These are phyloP conservation scores for Gymnocephalus cernua DNA, from an alignment of 2,113 vertebrate species.

Conservation along the genomic window DNA sequence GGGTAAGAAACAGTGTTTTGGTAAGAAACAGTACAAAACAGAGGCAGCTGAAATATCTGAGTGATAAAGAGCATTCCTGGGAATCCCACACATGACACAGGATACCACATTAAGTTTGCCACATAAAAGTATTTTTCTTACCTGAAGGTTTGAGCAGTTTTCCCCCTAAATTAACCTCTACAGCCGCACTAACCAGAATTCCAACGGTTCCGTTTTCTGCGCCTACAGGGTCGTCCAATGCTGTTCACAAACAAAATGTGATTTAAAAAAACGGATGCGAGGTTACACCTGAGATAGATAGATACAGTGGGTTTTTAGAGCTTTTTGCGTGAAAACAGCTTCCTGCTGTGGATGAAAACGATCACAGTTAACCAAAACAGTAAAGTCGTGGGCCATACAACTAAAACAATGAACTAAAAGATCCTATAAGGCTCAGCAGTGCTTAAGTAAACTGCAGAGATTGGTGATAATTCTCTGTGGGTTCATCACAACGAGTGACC, in stretches of 20 bases:
- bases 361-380: background rate
- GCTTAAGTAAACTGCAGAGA: background rate
- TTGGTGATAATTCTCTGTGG: background rate
- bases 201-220: constrained; percentile 92
- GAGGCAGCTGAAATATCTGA: background rate
- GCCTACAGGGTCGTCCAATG: constrained; percentile 82
- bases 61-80: background rate
- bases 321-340: background rate
- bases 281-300: no score
- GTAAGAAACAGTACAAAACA: background rate
- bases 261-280: background rate
- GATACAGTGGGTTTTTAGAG: background rate
- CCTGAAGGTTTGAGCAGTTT: constrained; percentile 95
- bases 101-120: background rate
- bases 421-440: background rate
- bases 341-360: background rate
- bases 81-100: background rate
- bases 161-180: constrained; percentile 91
- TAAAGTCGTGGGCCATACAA: background rate
- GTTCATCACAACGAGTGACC: background rate
- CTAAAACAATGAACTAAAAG: background rate
- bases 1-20: constrained; percentile 6
- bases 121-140: constrained; percentile 57
- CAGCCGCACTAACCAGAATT: constrained; percentile 94
- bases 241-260: constrained; percentile 54